Evolutionary conservation across 2,888 invertebrate species (phyloP).

Genomic region (Bombylius major): DNA sequence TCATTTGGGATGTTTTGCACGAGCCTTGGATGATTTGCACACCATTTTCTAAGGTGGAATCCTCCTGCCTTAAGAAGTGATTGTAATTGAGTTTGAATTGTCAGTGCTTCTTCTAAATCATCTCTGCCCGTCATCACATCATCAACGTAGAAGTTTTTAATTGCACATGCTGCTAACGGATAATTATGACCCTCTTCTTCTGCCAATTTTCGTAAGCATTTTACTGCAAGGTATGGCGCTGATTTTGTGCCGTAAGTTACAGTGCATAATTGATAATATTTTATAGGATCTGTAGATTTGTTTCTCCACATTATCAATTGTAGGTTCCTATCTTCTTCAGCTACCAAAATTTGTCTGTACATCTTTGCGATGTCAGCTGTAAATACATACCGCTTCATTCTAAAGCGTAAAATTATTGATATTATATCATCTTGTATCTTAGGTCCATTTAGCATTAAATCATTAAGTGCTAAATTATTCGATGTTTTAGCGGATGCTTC

Average conservation of each 20-base stretch:
- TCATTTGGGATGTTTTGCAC: background rate
- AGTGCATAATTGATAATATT: slow-evolving; percentile 3
- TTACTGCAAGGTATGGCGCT: slow-evolving; percentile 4
- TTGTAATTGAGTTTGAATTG: slow-evolving; percentile 4
- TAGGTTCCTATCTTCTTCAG: slow-evolving; percentile 1
- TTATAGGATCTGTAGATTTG: background rate
- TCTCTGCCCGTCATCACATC: no score
- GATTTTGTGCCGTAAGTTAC: slow-evolving; percentile 6
- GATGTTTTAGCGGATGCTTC: background rate
- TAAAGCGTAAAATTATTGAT: background rate
- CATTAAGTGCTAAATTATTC: background rate
- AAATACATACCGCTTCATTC: background rate
- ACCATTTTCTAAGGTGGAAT: slow-evolving; percentile 9
- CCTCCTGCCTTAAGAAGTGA: slow-evolving; percentile 2
- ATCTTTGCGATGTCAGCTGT: slow-evolving; percentile 9
- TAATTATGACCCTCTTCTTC: slow-evolving; percentile 7
- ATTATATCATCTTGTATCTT: background rate
- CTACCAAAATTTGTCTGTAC: slow-evolving; percentile 7
- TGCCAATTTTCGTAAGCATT: slow-evolving; percentile 10
- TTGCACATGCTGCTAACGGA: slow-evolving; percentile 3
- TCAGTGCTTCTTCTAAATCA: background rate
- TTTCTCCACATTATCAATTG: slow-evolving; percentile 10
- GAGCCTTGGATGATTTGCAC: slow-evolving; percentile 4
- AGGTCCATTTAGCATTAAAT: background rate
- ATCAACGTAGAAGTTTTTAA: no score